phyloP scores from a whole-genome alignment of 2,888 invertebrate genomes.

The Adelphocoris suturalis region DNA sequence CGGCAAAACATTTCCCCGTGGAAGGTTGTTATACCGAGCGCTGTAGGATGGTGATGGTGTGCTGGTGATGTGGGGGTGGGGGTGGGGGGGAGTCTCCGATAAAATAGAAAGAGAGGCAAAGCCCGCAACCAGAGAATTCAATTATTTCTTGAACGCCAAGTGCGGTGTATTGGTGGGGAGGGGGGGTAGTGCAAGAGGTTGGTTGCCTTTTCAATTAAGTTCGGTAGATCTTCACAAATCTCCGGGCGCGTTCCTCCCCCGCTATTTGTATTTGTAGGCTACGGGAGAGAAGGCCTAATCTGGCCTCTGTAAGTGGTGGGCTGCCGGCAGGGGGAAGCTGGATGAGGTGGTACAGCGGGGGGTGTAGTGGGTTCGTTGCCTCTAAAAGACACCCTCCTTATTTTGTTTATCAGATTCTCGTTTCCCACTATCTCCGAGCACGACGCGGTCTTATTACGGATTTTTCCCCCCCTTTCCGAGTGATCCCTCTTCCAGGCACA shows the following conservation, averaged over 20 bases:
- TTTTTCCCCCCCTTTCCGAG: not conserved
- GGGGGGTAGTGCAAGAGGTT: constrained; percentile 47
- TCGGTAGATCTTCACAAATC: constrained; percentile 72
- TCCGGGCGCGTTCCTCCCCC: constrained; percentile 61
- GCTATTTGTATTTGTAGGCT: constrained; percentile 72
- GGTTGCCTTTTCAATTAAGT: constrained; percentile 70
- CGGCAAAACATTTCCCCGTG: constrained; percentile 45
- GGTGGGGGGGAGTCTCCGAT: constrained; percentile 14
- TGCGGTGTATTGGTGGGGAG: not conserved
- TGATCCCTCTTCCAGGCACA: not conserved
- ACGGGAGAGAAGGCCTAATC: constrained; percentile 39
- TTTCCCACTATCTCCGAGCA: constrained; percentile 23
- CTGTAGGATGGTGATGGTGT: too few relatives aligned
- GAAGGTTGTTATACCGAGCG: not conserved
- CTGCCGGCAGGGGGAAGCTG: not conserved
- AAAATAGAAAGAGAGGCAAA: constrained; percentile 61
- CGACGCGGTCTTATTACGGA: constrained; percentile 16
- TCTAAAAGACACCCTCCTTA: constrained; percentile 54
- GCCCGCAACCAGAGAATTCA: constrained; percentile 62
- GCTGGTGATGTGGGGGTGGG: not conserved
- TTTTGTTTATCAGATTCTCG: constrained; percentile 65
- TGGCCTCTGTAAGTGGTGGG: constrained; percentile 51
- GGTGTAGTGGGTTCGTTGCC: constrained; percentile 53
- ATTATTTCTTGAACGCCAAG: constrained; percentile 47
- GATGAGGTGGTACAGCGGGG: not conserved